Conservation (phyloP, 2,797 vertebrate species). For the Petrocephalus sullivani region DNA sequence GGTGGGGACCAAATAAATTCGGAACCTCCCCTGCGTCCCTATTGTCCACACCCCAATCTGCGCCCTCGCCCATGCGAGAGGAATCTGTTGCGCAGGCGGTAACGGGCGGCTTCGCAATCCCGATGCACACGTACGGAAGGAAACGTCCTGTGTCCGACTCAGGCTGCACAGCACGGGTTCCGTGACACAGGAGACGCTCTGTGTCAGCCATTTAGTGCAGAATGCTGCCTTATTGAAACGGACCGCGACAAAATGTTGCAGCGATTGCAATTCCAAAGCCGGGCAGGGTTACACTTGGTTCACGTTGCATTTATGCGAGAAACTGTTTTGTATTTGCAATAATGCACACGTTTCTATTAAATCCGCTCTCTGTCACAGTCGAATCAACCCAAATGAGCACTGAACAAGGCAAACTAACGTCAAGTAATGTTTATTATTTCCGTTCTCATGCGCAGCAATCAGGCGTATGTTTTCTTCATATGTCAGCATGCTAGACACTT, state of each 20-base stretch:
- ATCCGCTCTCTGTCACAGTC: background rate
- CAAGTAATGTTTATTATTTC: background rate
- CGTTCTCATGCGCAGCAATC: background rate
- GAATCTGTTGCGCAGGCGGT: background rate
- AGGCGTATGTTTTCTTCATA: background rate
- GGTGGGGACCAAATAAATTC: background rate
- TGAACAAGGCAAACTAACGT: background rate
- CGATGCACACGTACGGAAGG: background rate
- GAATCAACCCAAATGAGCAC: background rate
- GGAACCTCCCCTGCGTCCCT: background rate
- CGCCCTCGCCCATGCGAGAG: background rate
- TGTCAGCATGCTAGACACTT: background rate
- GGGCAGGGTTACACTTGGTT: background rate
- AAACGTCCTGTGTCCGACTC: background rate
- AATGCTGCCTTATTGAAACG: background rate
- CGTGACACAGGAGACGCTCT: background rate
- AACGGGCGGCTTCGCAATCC: background rate
- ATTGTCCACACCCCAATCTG: background rate
- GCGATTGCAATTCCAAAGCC: background rate
- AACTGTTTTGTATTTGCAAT: background rate
- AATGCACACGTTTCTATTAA: background rate
- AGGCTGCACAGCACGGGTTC: background rate
- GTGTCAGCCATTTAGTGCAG: background rate
- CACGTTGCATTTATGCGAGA: background rate
- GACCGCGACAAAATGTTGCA: background rate